Conservation (phyloP, 2,797 vertebrate species). For the Aulostomus chinensis region DNA sequence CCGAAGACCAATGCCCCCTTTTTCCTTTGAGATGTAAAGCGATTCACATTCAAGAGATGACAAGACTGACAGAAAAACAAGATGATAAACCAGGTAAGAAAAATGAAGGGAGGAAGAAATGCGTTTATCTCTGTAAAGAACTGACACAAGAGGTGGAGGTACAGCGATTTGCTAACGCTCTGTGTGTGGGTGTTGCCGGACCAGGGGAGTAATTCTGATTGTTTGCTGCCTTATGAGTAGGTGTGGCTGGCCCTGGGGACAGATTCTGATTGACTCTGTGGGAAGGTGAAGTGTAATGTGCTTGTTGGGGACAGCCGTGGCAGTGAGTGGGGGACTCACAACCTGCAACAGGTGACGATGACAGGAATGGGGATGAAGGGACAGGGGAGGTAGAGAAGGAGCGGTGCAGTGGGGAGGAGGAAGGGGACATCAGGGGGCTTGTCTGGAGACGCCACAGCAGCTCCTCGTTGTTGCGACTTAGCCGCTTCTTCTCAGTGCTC, state of each 20-base stretch:
- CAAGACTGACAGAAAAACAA: neutral
- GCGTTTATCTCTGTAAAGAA: conserved; percentile 70
- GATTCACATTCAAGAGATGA: conserved; percentile 19
- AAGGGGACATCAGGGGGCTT: conserved; percentile 89
- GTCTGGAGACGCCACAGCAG: conserved; percentile 97
- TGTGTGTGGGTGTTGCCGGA: conserved; percentile 68
- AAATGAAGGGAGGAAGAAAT: neutral
- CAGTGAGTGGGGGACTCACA: conserved; percentile 73
- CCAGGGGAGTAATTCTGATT: conserved; percentile 72
- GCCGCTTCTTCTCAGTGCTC: conserved; percentile 92
- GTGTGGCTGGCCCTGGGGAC: conserved; percentile 68
- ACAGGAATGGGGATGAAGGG: conserved; percentile 71
- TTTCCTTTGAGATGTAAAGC: neutral
- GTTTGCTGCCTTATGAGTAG: conserved; percentile 64
- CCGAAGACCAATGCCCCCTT: conserved; percentile 2
- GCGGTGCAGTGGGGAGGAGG: conserved; percentile 85
- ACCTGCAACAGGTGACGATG: conserved; percentile 58
- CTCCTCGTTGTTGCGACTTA: conserved; percentile 95
- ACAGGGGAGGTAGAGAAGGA: conserved; percentile 78
- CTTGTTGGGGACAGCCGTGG: conserved; percentile 61
- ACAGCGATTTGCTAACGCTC: conserved; percentile 55
- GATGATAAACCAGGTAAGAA: conserved; percentile 1
- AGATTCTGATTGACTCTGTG: conserved; percentile 71
- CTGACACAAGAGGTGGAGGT: conserved; percentile 60
- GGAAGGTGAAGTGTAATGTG: conserved; percentile 67